Base-by-base conservation (phyloP, 2,888 invertebrate genomes). In the Sinohyriopsis cumingii region DNA sequence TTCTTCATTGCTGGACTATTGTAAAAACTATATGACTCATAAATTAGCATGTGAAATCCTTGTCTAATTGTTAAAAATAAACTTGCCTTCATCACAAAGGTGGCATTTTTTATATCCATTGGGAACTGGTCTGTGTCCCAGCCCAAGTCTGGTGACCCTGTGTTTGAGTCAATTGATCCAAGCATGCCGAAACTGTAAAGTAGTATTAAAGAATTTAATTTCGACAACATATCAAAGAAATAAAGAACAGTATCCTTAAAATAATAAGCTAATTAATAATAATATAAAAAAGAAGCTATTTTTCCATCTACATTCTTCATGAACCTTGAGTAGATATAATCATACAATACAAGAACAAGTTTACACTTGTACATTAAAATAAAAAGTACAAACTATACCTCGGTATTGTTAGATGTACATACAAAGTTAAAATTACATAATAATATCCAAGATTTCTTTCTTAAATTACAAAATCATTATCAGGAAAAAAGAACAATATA, bases 141-240 rank as follows among this genome's bases (percentile, higher is more conserved):
- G 67, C 91, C 91, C 6, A 91, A 82, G 73, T 91, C 91, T 5
- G 91, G 90, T 3, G 90, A 90, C 0, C 91, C 91, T 1, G 91
- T 90, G 86, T 91, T 91, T 1, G 93, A 89, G 25, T 92, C 91
- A 9, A 93, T 91, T 1, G 92, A 93, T 0, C 93, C 93, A 25
- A 93, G 86, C 91, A 92, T 92, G 65, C 92, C 92, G 87, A 93
- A 93, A 9, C 93, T 93, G 77, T 19, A 73, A 79, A 25, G 60
- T 33, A 18, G 24, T 57, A 57, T 56, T 7, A 56, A 25, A 25
- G n/a, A 65, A 33, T 22, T 57, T 22, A 61, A 15, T 12, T 45
- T 45, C 1, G 5, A 45, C 45, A 45, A 15, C 3, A 45, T 45
- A 45, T 19, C 28, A 63, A 22, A 22, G 24, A 55, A 20, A 56